Conservation (phyloP, 2,113 vertebrate species). For the Propithecus coquereli region DNA sequence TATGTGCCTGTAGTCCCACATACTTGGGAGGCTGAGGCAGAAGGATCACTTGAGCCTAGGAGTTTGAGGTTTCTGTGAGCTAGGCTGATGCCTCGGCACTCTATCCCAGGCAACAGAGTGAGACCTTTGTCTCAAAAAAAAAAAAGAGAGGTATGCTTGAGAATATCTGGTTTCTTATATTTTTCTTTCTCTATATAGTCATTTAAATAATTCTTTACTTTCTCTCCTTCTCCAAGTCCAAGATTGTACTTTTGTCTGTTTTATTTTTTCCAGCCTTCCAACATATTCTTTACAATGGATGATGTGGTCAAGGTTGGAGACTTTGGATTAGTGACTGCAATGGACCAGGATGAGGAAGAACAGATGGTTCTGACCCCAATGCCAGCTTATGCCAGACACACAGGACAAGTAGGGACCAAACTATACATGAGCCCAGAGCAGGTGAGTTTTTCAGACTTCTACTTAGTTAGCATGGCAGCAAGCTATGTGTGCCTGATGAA, state of each 20-base stretch:
- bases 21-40: too few relatives aligned
- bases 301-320: slow-evolving; percentile 98
- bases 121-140: too few relatives aligned
- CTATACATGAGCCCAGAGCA: slow-evolving; percentile 99
- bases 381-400: slow-evolving; percentile 94
- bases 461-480: neutral
- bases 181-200: neutral
- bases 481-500: neutral
- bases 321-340: slow-evolving; percentile 97
- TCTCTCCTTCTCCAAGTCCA: neutral
- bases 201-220: neutral
- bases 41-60: too few relatives aligned
- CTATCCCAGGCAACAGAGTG: too few relatives aligned
- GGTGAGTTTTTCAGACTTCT: slow-evolving; percentile 79
- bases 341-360: slow-evolving; percentile 98
- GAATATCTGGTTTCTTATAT: neutral
- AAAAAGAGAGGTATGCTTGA: neutral
- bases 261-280: slow-evolving; percentile 89
- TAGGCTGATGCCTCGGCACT: too few relatives aligned
- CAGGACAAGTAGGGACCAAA: slow-evolving; percentile 98
- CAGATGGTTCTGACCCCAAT: slow-evolving; percentile 90
- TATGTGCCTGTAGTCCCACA: too few relatives aligned
- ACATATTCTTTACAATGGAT: slow-evolving; percentile 99
- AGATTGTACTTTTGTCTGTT: neutral
- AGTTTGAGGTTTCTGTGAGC: too few relatives aligned